Evolutionary conservation across 1,140 invertebrate species (phyloP), one percentile per base, ranked within the genome.

Genomic region (Drosophila rufa): DNA sequence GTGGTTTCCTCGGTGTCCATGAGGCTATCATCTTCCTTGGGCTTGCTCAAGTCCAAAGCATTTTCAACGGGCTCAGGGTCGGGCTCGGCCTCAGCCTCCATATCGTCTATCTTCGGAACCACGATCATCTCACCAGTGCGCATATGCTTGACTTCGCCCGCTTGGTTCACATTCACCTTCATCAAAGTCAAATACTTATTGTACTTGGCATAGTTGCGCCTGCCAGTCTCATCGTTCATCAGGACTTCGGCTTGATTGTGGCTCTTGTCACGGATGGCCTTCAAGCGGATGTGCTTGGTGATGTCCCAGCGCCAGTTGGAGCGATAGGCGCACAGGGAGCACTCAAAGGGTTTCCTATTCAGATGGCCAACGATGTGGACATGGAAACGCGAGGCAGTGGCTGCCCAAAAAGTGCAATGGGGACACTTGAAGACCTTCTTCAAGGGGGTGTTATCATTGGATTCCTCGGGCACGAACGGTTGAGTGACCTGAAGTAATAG

Each of bases 241-340:
- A 98, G 93, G 53, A 98, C 96, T 93, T 96, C 95, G 12, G 96
- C 95, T 53, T 94, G 94, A 66, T 94, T 94, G 92, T 98, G 97
- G 22, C 95, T 95, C 64, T 95, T 94, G 94, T 98, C 97, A 69
- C 96, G 94, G 30, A 96, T 96, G 8, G 96, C 96, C 94, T 98
- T 98, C 71, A 98, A 93, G 90, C 97, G 96, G 65, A 99, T 98
- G 93, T 99, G 98, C 93, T 98, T 99, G 50, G 97, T 98, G 62
- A 99, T 98, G 93, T 98, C 97, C 97, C 97, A 98, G 76, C 97
- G 95, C 97, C 97, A 98, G 93, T 98, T 98, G 17, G 97, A 98
- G 73, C 97, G 96, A 92, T 98, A 98, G 22, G 96, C 95, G 93
- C 98, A 99, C 4, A 97, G 94, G 4, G 98, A 99, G 94, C 98